Conservation (phyloP, 1,140 invertebrate genomes). For the Eumeta japonica region DNA sequence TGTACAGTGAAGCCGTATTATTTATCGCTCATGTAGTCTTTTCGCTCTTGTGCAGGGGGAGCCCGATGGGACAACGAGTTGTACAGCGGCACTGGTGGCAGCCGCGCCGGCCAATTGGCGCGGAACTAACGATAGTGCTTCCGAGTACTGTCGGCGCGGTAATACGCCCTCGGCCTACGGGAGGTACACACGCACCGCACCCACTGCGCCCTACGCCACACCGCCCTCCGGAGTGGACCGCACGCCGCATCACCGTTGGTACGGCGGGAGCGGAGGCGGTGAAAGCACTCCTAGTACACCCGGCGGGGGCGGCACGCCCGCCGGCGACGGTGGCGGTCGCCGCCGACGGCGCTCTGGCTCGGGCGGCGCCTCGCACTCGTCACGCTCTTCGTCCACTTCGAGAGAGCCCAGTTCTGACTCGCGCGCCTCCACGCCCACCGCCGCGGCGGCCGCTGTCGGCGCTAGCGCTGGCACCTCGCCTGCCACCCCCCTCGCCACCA, state of each 20-base stretch:
- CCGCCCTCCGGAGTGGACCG: conserved; percentile 44
- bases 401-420: conserved; percentile 44
- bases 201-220: conserved; percentile 44
- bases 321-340: conserved; percentile 23
- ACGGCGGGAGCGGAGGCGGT: conserved; percentile 28
- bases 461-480: conserved; percentile 19
- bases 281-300: conserved; percentile 46
- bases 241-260: conserved; percentile 45
- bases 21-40: too few relatives aligned
- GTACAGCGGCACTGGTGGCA: conserved; percentile 54
- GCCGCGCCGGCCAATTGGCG: conserved; percentile 45
- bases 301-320: conserved; percentile 30
- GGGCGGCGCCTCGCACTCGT: conserved; percentile 32
- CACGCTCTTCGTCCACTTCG: conserved; percentile 39
- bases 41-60: too few relatives aligned
- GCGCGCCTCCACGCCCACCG: conserved; percentile 38
- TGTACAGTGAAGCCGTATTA: too few relatives aligned
- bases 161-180: conserved; percentile 48
- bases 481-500: conserved; percentile 25
- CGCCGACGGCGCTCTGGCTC: conserved; percentile 37
- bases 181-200: conserved; percentile 51
- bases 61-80: conserved; percentile 44
- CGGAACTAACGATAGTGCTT: conserved; percentile 45
- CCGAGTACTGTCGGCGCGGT: conserved; percentile 45
- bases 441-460: conserved; percentile 20